Conservation (phyloP, 2,888 invertebrate genomes). For the Drosophila pseudotakahashii region DNA sequence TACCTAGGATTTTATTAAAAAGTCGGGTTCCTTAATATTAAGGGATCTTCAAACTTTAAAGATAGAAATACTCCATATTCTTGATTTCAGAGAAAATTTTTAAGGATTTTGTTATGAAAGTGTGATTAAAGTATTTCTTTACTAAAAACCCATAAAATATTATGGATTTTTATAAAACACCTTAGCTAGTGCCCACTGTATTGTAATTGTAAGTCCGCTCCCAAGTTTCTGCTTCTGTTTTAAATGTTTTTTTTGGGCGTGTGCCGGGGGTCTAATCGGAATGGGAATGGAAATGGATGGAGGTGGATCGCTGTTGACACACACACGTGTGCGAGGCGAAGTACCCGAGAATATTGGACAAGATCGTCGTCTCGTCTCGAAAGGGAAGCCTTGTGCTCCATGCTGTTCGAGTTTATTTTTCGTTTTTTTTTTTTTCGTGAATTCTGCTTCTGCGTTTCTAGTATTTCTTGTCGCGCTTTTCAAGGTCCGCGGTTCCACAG, state of each 20-base stretch:
- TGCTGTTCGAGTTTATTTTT: background rate
- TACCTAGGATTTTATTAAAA: too few relatives aligned
- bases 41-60: too few relatives aligned
- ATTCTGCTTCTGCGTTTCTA: constrained; percentile 22
- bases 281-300: constrained; percentile 8
- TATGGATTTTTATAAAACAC: too few relatives aligned
- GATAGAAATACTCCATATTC: too few relatives aligned
- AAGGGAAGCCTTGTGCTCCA: constrained; percentile 21
- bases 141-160: too few relatives aligned
- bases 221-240: constrained; percentile 18
- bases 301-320: constrained; percentile 3
- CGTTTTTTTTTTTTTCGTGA: background rate
- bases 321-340: constrained; percentile 9
- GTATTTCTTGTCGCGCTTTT: constrained; percentile 36
- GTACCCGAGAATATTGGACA: constrained; percentile 2
- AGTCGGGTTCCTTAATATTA: too few relatives aligned
- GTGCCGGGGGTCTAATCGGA: constrained; percentile 26
- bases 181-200: constrained; percentile 4
- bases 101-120: too few relatives aligned
- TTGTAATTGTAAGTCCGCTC: constrained; percentile 22
- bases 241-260: constrained; percentile 18
- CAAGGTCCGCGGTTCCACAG: constrained; percentile 53
- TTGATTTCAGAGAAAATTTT: too few relatives aligned
- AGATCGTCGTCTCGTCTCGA: constrained; percentile 6
- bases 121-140: too few relatives aligned